Evolutionary conservation across 2,797 vertebrate genomes (phyloP).

Genomic region (Liasis olivaceus): DNA sequence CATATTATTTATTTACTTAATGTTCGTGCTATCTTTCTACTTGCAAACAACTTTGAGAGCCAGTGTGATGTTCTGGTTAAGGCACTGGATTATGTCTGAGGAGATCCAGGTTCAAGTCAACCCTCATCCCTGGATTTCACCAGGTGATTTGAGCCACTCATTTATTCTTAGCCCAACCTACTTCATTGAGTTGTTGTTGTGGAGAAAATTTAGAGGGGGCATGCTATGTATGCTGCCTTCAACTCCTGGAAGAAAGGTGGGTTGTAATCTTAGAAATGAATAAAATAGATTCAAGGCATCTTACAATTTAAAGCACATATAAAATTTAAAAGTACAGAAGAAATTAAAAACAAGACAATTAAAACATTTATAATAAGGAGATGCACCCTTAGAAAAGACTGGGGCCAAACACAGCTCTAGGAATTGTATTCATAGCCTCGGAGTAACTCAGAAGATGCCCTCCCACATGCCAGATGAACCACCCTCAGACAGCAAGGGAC

Average conservation of each 20-base stretch:
- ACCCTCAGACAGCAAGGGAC: background rate
- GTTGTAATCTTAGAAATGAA: background rate
- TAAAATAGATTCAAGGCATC: background rate
- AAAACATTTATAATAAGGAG: background rate
- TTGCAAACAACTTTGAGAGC: background rate
- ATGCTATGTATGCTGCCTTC: background rate
- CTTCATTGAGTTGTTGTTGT: background rate
- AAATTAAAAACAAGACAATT: background rate
- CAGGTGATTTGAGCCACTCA: background rate
- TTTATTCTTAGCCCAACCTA: background rate
- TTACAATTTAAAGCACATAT: background rate
- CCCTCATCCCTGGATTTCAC: background rate
- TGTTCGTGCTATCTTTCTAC: background rate
- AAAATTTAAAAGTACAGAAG: background rate
- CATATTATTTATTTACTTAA: background rate
- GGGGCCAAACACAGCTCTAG: background rate
- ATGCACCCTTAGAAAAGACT: background rate
- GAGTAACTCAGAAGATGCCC: background rate
- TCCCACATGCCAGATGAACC: background rate
- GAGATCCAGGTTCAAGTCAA: background rate
- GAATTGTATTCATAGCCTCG: background rate
- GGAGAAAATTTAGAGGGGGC: background rate
- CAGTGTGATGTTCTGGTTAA: background rate
- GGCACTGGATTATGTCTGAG: background rate
- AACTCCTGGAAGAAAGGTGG: background rate